Evolutionary conservation across 1,140 invertebrate genomes (phyloP).

Genomic region (Rhyzopertha dominica): DNA sequence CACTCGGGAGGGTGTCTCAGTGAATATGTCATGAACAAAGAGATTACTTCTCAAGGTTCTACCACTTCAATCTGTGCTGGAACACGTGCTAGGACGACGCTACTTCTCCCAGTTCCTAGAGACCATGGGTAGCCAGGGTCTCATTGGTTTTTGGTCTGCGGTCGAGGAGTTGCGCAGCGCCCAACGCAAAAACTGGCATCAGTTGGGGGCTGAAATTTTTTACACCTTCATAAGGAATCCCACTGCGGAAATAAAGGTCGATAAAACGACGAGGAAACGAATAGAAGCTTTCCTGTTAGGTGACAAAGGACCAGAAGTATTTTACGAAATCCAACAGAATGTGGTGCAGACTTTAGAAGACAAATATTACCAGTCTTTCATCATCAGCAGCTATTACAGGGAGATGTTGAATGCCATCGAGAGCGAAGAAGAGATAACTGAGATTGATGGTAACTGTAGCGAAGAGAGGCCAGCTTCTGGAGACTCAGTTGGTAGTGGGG

Average conservation of each 20-base stretch:
- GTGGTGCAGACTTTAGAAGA: conserved; percentile 75
- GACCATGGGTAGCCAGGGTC: conserved; percentile 70
- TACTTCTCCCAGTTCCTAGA: conserved; percentile 78
- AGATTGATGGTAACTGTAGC: conserved; percentile 33
- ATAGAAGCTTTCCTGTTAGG: conserved; percentile 85
- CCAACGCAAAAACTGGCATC: conserved; percentile 71
- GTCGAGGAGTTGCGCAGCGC: conserved; percentile 77
- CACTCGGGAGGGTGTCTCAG: too few species aligned
- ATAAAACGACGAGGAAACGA: conserved; percentile 68
- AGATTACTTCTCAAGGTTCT: conserved; percentile 46
- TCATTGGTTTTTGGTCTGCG: conserved; percentile 81
- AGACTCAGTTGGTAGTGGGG: conserved; percentile 48
- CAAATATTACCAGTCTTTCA: conserved; percentile 83
- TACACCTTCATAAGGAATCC: conserved; percentile 79
- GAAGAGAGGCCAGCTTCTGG: conserved; percentile 53
- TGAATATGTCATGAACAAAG: too few species aligned
- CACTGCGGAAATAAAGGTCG: conserved; percentile 72
- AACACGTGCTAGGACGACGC: conserved; percentile 63
- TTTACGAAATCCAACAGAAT: conserved; percentile 78
- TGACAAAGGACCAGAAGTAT: conserved; percentile 82
- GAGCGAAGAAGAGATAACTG: conserved; percentile 55
- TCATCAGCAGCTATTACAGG: conserved; percentile 80
- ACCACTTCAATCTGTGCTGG: conserved; percentile 60
- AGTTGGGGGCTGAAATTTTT: conserved; percentile 84
- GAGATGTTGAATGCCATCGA: conserved; percentile 66